Percentiles rank a stretch among this genome's conserved stretches.
Conservation (phyloP, 2,113 vertebrate genomes). For the Talpa occidentalis region DNA sequence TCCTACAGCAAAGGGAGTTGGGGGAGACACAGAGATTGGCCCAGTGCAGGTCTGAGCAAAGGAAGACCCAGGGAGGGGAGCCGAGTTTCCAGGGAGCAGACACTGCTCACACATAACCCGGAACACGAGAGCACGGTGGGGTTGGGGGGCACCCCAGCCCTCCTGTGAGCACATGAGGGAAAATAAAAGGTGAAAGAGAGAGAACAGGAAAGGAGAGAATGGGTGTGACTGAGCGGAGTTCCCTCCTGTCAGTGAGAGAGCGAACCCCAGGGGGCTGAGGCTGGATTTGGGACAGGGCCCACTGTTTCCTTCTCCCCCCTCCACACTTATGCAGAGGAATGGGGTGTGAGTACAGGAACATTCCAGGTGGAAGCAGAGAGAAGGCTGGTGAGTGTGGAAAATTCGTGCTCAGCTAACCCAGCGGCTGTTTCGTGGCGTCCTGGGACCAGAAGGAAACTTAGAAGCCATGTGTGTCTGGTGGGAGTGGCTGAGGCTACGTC, state of each 20-base stretch:
- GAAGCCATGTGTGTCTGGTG: not conserved
- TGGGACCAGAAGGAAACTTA: not conserved
- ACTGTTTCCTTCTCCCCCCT: not conserved
- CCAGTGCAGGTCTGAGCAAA: not conserved
- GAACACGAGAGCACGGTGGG: accelerated
- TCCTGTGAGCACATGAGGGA: not conserved
- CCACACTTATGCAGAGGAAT: not conserved
- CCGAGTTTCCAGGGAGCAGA: not conserved
- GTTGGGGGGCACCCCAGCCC: accelerated
- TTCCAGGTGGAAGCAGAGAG: not conserved
- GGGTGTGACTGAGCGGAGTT: not conserved
- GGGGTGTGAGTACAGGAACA: not conserved
- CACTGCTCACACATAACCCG: not conserved
- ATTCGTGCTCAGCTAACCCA: not conserved
- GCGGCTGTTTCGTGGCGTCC: not conserved
- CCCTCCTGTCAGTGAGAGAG: not conserved
- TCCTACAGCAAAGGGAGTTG: not conserved
- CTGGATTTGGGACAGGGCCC: not conserved
- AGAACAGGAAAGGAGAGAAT: not conserved
- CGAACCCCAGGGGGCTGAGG: not conserved
- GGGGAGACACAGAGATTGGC: not conserved
- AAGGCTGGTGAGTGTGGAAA: not conserved
- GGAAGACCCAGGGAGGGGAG: not conserved
- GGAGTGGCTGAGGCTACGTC: not conserved
- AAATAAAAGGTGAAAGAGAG: not conserved